Base-by-base conservation (phyloP, 2,113 vertebrate species). In the Agapornis roseicollis region DNA sequence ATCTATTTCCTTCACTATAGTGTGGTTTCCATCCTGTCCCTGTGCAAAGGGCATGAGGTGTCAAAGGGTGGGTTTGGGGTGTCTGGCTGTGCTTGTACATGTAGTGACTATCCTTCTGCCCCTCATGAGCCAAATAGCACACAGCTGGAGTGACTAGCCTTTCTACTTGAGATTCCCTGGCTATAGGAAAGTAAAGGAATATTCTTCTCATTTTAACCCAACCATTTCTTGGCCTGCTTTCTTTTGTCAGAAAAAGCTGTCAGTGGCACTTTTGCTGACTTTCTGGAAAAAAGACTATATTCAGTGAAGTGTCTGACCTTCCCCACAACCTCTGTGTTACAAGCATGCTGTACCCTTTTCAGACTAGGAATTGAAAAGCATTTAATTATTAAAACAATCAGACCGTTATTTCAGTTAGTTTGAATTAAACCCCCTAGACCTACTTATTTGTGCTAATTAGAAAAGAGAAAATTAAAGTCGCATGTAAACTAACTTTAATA, bases 371-470 rank as follows among this genome's bases (percentile, higher is more conserved):
- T n/a, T 8, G 33, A 52, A 90, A 78, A 80, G 1, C 27, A 28
- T 81, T 88, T 93, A 56, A 52, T 87, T 89, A 69, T 87, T 92
- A 81, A 87, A 92, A 52, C 42, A 13, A n/a, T 41, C 24, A 72
- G 65, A 35, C 11, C 29, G 1, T 69, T 94, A 70, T 63, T 95
- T 86, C 31, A 63, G 65, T 84, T 68, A 87, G 47, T 49, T 87
- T 95, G 85, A 85, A 56, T 84, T 88, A 80, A 82, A 27, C 9
- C 16, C 35, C 16, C 18, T 72, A 76, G 80, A 85, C 19, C 24
- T 56, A 60, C 61, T 87, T 85, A 50, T 5, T 84, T 19, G 19
- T 80, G 31, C 49, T 63, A 89, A 80, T 80, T 94, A 56, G 66
- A 85, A 70, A 73, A 47, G n/a, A 74, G n/a, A 81, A 85, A 70